A percentile compares a stretch with the other conserved stretches of the same genome.
phyloP scores from a whole-genome alignment of 1,140 invertebrate species.

The Telenomus remus region DNA sequence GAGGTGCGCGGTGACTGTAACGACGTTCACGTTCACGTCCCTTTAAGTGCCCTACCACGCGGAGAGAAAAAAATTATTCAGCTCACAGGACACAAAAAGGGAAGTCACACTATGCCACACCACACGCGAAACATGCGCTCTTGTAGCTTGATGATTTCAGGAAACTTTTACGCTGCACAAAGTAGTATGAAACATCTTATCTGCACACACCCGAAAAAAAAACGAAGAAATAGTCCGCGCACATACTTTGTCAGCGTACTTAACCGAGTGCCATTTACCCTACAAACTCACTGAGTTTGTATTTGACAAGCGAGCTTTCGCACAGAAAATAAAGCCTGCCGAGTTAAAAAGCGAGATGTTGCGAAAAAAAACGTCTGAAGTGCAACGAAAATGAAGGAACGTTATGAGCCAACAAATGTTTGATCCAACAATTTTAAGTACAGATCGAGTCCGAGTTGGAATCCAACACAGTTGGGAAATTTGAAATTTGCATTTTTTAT shows the following conservation, averaged over 20 bases:
- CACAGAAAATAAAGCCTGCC: constrained; percentile 8
- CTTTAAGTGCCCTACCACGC: constrained; percentile 23
- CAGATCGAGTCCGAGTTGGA: no score
- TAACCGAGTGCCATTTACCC: constrained; percentile 22
- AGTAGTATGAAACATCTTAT: constrained; percentile 32
- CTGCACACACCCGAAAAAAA: constrained; percentile 20
- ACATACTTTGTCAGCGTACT: constrained; percentile 10
- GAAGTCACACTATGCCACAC: constrained; percentile 26
- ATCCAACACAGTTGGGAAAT: no score
- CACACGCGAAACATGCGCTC: constrained; percentile 22
- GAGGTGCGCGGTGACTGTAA: constrained; percentile 12
- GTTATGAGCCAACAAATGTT: neutral
- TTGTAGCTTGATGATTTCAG: constrained; percentile 33
- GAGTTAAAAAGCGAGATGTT: constrained; percentile 3
- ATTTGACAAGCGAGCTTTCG: constrained; percentile 17
- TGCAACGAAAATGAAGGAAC: neutral
- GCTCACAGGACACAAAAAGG: constrained; percentile 34
- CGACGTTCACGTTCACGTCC: constrained; percentile 16
- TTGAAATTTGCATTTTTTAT: no score
- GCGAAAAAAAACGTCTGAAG: neutral
- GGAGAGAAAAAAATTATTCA: constrained; percentile 32
- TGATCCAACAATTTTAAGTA: no score
- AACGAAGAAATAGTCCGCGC: constrained; percentile 4
- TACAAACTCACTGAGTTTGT: constrained; percentile 24
- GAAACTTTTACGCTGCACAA: constrained; percentile 34